These are phyloP conservation scores for Gastrophryne carolinensis DNA, from an alignment of 2,797 vertebrate species.

Conservation along the genomic window DNA sequence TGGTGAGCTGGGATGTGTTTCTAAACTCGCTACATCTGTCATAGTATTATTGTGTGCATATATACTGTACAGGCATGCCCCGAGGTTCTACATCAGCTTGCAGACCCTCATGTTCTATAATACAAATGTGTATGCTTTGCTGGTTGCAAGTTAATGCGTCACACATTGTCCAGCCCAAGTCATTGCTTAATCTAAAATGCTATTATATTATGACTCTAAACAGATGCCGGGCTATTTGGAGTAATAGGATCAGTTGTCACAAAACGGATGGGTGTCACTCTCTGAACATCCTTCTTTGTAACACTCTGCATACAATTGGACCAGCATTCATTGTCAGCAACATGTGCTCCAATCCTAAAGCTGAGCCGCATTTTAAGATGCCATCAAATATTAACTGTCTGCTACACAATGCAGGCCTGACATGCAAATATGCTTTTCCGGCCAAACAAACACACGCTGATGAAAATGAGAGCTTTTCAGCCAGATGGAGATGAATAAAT, in stretches of 20 bases:
- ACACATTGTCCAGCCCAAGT: neutral
- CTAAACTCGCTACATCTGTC: no score
- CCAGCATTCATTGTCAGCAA: neutral
- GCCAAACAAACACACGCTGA: constrained; percentile 49
- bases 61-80: neutral
- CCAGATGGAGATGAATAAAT: constrained; percentile 47
- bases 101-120: neutral
- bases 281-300: neutral
- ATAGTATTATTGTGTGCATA: neutral
- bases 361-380: constrained; percentile 15
- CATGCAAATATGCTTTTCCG: constrained; percentile 21
- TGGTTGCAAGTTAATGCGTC: neutral
- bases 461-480: constrained; percentile 32
- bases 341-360: constrained; percentile 22
- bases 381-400: constrained; percentile 42
- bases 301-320: neutral
- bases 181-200: constrained; percentile 14
- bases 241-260: constrained; percentile 28
- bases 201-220: constrained; percentile 8
- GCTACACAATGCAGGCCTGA: constrained; percentile 27
- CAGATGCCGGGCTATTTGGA: constrained; percentile 18
- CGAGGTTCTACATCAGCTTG: neutral
- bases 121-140: neutral
- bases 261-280: neutral
- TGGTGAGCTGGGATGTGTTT: neutral